These are phyloP conservation scores for Eupeodes luniger DNA, from an alignment of 2,888 invertebrate genomes.

Conservation along the genomic window DNA sequence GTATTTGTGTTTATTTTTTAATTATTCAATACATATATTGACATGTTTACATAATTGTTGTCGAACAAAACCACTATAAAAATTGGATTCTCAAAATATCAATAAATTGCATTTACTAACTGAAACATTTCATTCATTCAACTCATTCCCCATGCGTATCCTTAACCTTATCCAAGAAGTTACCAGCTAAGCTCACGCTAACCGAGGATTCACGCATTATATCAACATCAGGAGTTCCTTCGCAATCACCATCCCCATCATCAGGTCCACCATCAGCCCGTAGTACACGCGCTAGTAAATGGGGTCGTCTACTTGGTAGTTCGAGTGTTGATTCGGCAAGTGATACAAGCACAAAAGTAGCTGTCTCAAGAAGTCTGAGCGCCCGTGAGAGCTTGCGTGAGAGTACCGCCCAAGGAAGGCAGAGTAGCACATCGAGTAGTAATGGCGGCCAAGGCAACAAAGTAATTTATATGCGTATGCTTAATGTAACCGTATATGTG, in stretches of 20 bases:
- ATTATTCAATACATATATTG: not conserved
- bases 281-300: constrained; percentile 88
- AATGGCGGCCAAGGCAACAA: constrained; percentile 85
- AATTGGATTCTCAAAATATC: constrained; percentile 38
- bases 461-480: constrained; percentile 80
- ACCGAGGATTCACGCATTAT: constrained; percentile 84
- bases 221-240: constrained; percentile 83
- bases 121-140: constrained; percentile 63
- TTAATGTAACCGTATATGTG: constrained; percentile 62
- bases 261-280: constrained; percentile 85
- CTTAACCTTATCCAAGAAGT: constrained; percentile 81
- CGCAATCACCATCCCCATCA: constrained; percentile 84
- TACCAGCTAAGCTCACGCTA: constrained; percentile 84
- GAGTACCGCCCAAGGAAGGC: constrained; percentile 84
- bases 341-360: constrained; percentile 86
- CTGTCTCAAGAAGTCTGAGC: constrained; percentile 86
- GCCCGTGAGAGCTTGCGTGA: constrained; percentile 85
- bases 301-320: constrained; percentile 92
- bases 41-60: constrained; percentile 8
- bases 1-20: constrained; percentile 23
- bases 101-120: constrained; percentile 57
- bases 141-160: constrained; percentile 38
- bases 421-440: constrained; percentile 84
- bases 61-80: not conserved
- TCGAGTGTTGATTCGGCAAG: constrained; percentile 91